Base-by-base conservation (phyloP, 2,888 invertebrate species). In the Ethmia dodecea region DNA sequence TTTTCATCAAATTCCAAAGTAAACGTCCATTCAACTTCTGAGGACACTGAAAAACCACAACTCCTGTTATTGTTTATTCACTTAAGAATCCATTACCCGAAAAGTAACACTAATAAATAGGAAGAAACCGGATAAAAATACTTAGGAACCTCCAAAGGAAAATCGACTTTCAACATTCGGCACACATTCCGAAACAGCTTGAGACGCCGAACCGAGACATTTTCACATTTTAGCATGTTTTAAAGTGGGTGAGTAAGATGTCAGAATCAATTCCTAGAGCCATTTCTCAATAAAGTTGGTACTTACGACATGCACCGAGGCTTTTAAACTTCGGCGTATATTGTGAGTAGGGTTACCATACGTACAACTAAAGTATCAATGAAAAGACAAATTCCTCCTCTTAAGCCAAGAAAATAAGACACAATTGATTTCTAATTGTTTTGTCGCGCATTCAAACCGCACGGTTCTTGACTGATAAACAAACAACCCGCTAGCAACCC, bases 31-130 rank as follows among this genome's bases (percentile, higher is more conserved):
- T n/a, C n/a, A n/a, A n/a, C n/a, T n/a, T n/a, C n/a, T n/a, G n/a
- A n/a, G n/a, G n/a, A n/a, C n/a, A n/a, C n/a, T 26, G 5, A 26
- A 9, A 12, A 26, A 26, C 11, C 8, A n/a, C 28, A 28, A 43
- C 45, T 62, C 56, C 53, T 67, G 56, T 61, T 65, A 62, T 71
- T 76, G 68, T 69, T 79, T 75, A 80, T 79, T 78, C 77, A 79
- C 77, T 81, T 81, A 80, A 80, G 80, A 81, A 77, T 73, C 80
- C 83, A 83, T 83, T 80, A 81, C 66, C 59, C 62, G 74, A 75
- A 79, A 76, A 78, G 60, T 73, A 75, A 72, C 60, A 59, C 73
- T 78, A 74, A 80, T 79, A 80, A 78, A 81, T 75, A 75, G 73
- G 64, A 71, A 65, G 61, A 66, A 57, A 57, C 63, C 61, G 56